phyloP scores from a whole-genome alignment of 2,797 vertebrate species.

The Sebastes matsubarae region DNA sequence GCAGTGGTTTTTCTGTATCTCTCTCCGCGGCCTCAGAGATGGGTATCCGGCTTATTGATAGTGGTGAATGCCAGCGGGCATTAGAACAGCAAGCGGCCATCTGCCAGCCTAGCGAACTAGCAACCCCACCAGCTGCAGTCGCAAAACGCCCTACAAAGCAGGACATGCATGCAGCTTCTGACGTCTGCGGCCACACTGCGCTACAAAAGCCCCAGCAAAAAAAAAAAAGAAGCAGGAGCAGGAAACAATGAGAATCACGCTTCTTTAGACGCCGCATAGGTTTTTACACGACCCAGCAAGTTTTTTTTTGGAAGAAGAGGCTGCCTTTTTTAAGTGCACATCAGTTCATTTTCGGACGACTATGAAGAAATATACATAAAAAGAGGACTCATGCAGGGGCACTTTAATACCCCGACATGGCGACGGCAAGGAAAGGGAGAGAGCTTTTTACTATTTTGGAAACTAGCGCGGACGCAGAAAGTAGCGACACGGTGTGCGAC shows the following conservation, averaged over 20 bases:
- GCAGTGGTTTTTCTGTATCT: conserved; percentile 59
- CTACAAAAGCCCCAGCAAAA: conserved; percentile 84
- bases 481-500: conserved; percentile 77
- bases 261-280: conserved; percentile 79
- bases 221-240: conserved; percentile 70
- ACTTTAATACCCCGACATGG: conserved; percentile 89
- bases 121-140: conserved; percentile 89
- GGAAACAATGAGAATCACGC: conserved; percentile 85
- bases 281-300: conserved; percentile 69
- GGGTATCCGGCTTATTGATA: conserved; percentile 81
- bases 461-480: conserved; percentile 88
- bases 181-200: conserved; percentile 91
- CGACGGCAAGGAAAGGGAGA: conserved; percentile 88
- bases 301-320: conserved; percentile 71
- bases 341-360: conserved; percentile 77
- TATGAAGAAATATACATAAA: conserved; percentile 70
- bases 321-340: conserved; percentile 70
- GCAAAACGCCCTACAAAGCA: conserved; percentile 91
- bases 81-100: conserved; percentile 88
- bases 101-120: conserved; percentile 86
- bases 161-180: conserved; percentile 91
- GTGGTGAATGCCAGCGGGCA: conserved; percentile 86
- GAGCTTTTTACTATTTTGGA: conserved; percentile 91
- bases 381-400: conserved; percentile 88
- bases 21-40: conserved; percentile 66